Base-by-base conservation (phyloP, 2,888 invertebrate genomes). In the Minunthozetes semirufus region DNA sequence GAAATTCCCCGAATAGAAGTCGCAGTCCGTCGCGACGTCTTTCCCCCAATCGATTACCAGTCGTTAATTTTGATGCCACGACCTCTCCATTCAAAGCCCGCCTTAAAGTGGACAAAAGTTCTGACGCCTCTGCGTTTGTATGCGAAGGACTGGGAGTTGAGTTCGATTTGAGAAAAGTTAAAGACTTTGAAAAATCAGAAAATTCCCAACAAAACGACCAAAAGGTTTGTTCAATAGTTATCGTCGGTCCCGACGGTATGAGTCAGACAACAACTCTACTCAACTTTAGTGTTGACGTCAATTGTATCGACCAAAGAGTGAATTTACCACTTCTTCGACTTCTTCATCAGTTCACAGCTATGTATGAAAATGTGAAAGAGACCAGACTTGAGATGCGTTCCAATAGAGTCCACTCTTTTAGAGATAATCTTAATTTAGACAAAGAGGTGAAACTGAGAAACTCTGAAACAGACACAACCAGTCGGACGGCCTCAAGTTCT, bases 331-430 rank as follows among this genome's bases (percentile, higher is more conserved):
- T 97, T 50, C 84, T 97, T 66, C 86, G 97, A 72, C 86, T 97
- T 72, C 86, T 96, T 76, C 95, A 97, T 84, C 97, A 97, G 85
- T 95, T 97, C 81, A 92, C 92, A 81, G 95, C 94, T 81, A 95
- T 97, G 94, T 94, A 95, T 84, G 94, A 94, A 84, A 96, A 95
- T 82, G 94, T 96, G 1, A 93, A 94, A 82, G 94, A 95, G 82
- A 95, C 95, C 0, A 93, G 94, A 82, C 89, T 90, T 79, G 95
- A 95, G 81, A 86, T 96, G 76, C 89, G 91, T 79, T 90, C 90
- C 79, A 90, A 91, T 78, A 81, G 82, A 1, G 84, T 70, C 48
- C 80, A 80, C 42, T 76, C 80, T 6, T 76, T 77, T 68, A 78
- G 78, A 29, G 80, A 80, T 22, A 27, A 17, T 53, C 72, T 72